phyloP scores from a whole-genome alignment of 1,140 invertebrate genomes.

The Drosophila mayri region DNA sequence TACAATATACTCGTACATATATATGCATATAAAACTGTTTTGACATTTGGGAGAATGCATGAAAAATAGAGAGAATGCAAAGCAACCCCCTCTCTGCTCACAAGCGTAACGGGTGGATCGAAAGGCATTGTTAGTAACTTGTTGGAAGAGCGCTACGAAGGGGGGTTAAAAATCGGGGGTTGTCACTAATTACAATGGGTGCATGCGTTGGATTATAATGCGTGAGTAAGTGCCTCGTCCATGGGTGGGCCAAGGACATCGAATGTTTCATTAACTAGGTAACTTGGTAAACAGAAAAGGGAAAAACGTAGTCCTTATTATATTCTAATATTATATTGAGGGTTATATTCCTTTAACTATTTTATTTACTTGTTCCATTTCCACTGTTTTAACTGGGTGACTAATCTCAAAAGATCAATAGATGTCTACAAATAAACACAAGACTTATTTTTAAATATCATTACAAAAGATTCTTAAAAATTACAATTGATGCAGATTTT shows the following conservation, averaged over 20 bases:
- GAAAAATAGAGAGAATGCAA: constrained; percentile 40
- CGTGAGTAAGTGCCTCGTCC: constrained; percentile 40
- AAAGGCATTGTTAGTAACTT: constrained; percentile 27
- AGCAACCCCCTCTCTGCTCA: constrained; percentile 60
- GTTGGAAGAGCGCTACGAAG: constrained; percentile 18
- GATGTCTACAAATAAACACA: not conserved
- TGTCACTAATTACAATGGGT: constrained; percentile 79
- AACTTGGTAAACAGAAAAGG: too few species aligned
- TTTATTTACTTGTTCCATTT: not conserved
- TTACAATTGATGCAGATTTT: not conserved
- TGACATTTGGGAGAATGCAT: constrained; percentile 78
- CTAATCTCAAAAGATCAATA: too few species aligned
- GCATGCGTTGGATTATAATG: constrained; percentile 63
- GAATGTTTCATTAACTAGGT: too few species aligned
- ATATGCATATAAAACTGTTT: constrained; percentile 69
- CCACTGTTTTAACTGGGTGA: not conserved
- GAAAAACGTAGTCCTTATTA: too few species aligned
- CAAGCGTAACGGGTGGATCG: constrained; percentile 64
- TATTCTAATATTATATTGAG: too few species aligned
- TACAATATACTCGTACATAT: constrained; percentile 14
- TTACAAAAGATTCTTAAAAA: not conserved
- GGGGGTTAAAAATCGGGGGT: constrained; percentile 41
- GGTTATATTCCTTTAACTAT: too few species aligned
- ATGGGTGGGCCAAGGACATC: constrained; percentile 9
- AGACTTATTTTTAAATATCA: not conserved